These are phyloP conservation scores for Hippolais icterina DNA, from an alignment of 2,113 vertebrate genomes.

Conservation along the genomic window DNA sequence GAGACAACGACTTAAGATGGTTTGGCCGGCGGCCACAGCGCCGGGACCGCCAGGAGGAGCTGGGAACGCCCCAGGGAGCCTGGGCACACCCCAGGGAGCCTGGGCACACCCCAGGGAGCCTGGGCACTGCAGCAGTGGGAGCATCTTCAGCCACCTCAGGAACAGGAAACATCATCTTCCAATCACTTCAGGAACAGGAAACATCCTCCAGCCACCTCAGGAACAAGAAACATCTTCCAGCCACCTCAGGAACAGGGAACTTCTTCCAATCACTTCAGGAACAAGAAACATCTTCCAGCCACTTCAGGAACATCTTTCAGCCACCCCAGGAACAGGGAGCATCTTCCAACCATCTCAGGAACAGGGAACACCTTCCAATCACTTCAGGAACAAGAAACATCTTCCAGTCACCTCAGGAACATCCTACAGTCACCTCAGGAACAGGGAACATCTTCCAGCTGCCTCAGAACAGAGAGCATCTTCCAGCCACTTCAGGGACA, in stretches of 20 bases:
- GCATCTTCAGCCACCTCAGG: too few relatives aligned
- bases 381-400: accelerated
- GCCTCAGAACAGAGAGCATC: neutral
- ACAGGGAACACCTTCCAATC: neutral
- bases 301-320: neutral
- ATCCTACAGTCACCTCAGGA: accelerated
- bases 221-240: too few relatives aligned
- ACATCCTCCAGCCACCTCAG: neutral
- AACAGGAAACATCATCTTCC: too few relatives aligned
- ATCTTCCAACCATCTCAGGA: accelerated
- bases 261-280: neutral
- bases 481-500: neutral
- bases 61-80: neutral
- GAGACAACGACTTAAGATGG: neutral
- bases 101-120: too few relatives aligned
- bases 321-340: neutral
- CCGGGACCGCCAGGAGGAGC: neutral
- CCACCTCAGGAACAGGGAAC: neutral
- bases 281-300: neutral
- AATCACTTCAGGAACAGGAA: neutral
- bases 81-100: neutral
- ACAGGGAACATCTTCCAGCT: too few relatives aligned
- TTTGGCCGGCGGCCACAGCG: neutral
- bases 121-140: neutral
- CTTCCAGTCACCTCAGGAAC: too few relatives aligned